A percentile compares a stretch with the other conserved stretches of the same genome.
Evolutionary conservation across 2,113 vertebrate species (phyloP).

Genomic region (Cavia porcellus): DNA sequence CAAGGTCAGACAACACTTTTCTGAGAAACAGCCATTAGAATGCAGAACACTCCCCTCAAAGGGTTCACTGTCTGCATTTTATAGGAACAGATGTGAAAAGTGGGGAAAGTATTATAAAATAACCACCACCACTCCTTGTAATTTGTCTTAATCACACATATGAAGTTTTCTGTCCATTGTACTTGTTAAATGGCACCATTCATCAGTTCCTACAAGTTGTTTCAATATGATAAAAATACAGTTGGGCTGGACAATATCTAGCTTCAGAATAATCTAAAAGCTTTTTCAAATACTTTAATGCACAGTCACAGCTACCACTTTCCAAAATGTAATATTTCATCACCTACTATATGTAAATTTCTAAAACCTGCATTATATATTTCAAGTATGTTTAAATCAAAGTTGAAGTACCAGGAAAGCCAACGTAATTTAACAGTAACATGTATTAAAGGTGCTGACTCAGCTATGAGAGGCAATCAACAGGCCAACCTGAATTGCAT

Average conservation of each 20-base stretch:
- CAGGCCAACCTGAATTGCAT: neutral
- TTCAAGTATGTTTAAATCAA: conserved; percentile 69
- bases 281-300: conserved; percentile 62
- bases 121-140: neutral
- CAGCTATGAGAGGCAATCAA: conserved; percentile 9
- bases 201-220: neutral
- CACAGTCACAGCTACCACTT: neutral
- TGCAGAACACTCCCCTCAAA: conserved; percentile 73
- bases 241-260: neutral
- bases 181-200: neutral
- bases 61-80: conserved; percentile 77
- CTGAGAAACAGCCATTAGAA: conserved; percentile 82
- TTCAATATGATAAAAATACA: conserved; percentile 2
- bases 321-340: conserved; percentile 67
- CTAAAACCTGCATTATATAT: conserved; percentile 68
- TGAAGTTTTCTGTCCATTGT: neutral
- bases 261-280: neutral
- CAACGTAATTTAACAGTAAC: conserved; percentile 64
- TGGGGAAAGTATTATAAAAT: conserved; percentile 11
- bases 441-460: conserved; percentile 24
- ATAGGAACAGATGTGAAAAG: conserved; percentile 52
- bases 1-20: conserved; percentile 86
- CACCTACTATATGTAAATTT: conserved; percentile 70
- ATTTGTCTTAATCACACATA: conserved; percentile 55
- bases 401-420: conserved; percentile 53